phyloP scores from a whole-genome alignment of 2,113 vertebrate species.

The Paralichthys olivaceus region DNA sequence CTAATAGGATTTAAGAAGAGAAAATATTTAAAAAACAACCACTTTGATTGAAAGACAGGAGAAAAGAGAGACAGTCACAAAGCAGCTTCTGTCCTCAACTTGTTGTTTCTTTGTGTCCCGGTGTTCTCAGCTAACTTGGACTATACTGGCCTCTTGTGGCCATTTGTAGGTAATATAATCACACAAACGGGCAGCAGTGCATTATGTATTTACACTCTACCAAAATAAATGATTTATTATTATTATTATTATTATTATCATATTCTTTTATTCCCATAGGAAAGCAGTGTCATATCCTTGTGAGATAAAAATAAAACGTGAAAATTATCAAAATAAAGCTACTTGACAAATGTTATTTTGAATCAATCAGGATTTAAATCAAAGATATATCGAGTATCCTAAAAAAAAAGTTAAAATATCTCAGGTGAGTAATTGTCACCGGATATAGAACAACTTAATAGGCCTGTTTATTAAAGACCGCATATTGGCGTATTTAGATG shows the following conservation, averaged over 20 bases:
- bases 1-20: neutral
- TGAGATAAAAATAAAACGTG: too few species aligned
- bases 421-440: too few species aligned
- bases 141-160: slow-evolving; percentile 67
- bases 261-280: neutral
- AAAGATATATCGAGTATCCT: too few species aligned
- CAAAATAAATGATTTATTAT: too few species aligned
- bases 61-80: neutral
- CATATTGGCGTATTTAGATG: too few species aligned
- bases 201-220: neutral
- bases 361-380: too few species aligned
- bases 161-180: neutral
- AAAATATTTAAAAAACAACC: neutral
- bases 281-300: too few species aligned
- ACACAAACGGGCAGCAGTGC: neutral
- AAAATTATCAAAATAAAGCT: too few species aligned
- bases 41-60: neutral
- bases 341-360: too few species aligned
- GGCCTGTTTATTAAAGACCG: too few species aligned
- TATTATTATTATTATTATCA: neutral
- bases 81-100: neutral
- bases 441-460: too few species aligned
- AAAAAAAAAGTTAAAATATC: too few species aligned
- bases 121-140: neutral
- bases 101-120: neutral